Evolutionary conservation across 2,888 invertebrate genomes (phyloP), one percentile per base, ranked within the genome.

Genomic region (Aphidius colemani): DNA sequence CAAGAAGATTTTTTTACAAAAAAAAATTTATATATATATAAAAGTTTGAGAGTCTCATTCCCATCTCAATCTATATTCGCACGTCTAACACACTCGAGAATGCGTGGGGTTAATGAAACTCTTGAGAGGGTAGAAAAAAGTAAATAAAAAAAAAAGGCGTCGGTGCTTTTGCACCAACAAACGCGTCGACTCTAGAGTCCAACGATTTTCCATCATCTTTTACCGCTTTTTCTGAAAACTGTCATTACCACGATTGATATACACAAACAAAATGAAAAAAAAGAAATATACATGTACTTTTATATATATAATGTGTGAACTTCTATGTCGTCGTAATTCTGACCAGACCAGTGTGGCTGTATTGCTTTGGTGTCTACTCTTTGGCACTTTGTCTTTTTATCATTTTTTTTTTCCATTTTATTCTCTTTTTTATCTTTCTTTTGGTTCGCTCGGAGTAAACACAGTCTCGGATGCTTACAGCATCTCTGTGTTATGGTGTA

Each of bases 1-100:
- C 41, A 10, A 45, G 11, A 59, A 53, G 30, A 59, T 30, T 30
- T 30, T 30, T 30, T 30, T 30, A 30, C 30, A 30, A 30, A 30
- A 30, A 30, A 30, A 30, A 4, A 30, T 3, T 18, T 3, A 30
- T 3, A 44, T 61, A 66, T 8, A 48, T 45, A 81, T 77, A 80
- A 81, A 73, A 65, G 80, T 77, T 78, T 74, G 30, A 30, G 30
- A 30, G 75, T 79, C 81, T 81, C 81, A 81, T 82, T 81, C 81
- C 77, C 81, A 79, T 80, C 78, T 79, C 80, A 82, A 81, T 82
- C 81, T 82, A 82, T 82, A 81, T 81, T 81, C 82, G 82, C 81
- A 79, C 81, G 81, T 80, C 81, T 78, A 80, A 80, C 80, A 80
- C 78, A 79, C 80, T 80, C 78, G 78, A 80, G 80, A 80, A 80